phyloP scores from a whole-genome alignment of 2,797 vertebrate species.

The Siniperca scherzeri region DNA sequence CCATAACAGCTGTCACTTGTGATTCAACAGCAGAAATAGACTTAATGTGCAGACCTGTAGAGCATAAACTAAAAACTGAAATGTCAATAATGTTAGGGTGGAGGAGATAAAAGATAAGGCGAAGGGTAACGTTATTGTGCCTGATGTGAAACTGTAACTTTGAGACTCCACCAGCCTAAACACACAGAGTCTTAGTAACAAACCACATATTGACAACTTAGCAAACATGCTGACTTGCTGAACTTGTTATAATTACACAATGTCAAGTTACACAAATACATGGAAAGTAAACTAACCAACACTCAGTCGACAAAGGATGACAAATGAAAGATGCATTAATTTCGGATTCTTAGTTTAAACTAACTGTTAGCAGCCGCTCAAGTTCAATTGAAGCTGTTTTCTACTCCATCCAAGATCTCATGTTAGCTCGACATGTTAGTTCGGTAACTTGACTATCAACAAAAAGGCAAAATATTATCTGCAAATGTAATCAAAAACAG shows the following conservation, averaged over 20 bases:
- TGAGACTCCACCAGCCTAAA: not conserved
- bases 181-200: not conserved
- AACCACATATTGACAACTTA: not conserved
- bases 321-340: not conserved
- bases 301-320: not conserved
- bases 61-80: not conserved
- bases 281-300: not conserved
- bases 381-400: slow-evolving; percentile 12
- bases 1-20: slow-evolving; percentile 18
- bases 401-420: slow-evolving; percentile 27
- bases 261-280: not conserved
- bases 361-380: not conserved
- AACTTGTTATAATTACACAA: not conserved
- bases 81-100: not conserved
- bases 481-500: not conserved
- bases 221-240: not conserved
- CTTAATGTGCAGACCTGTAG: not conserved
- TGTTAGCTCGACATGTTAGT: slow-evolving; percentile 48
- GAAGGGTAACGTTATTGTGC: not conserved
- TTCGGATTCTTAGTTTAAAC: not conserved
- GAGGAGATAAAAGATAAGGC: not conserved
- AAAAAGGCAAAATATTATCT: not conserved
- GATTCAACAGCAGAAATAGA: not conserved
- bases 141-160: not conserved
- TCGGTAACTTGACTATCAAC: slow-evolving; percentile 8